Evolutionary conservation across 2,113 vertebrate species (phyloP).

Genomic region (Abramis brama): DNA sequence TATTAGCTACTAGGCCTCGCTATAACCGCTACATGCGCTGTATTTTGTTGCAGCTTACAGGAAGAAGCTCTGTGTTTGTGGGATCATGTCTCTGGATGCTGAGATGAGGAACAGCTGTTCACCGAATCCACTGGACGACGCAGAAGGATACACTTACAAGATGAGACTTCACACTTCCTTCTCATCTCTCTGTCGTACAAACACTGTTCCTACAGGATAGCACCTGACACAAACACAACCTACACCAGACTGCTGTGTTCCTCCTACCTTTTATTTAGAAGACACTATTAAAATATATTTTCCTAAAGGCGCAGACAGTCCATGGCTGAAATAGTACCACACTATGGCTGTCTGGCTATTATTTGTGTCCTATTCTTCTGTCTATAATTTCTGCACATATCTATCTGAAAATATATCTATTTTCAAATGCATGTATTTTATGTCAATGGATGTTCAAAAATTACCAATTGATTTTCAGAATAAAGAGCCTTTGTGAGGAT

Average conservation of each 20-base stretch:
- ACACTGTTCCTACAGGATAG: not conserved
- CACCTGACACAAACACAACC: not conserved
- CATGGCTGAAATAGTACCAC: not conserved
- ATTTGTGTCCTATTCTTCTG: not conserved
- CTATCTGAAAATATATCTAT: not conserved
- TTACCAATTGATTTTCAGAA: not conserved
- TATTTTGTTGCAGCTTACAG: conserved; percentile 21
- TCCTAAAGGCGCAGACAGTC: not conserved
- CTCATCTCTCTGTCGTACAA: not conserved
- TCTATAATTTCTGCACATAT: too few relatives aligned
- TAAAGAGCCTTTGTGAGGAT: conserved; percentile 1
- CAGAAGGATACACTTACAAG: not conserved
- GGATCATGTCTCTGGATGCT: not conserved
- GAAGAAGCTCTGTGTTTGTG: not conserved
- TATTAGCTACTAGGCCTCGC: too few relatives aligned
- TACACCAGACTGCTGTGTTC: not conserved
- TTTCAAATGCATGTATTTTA: conserved; percentile 4
- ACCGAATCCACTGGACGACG: not conserved
- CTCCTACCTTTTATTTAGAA: not conserved
- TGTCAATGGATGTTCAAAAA: not conserved
- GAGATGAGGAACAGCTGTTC: not conserved
- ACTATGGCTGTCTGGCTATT: not conserved
- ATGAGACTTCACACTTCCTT: conserved; percentile 5
- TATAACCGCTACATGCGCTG: not conserved
- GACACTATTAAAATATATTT: not conserved